These are phyloP conservation scores for Squalus acanthias DNA, from an alignment of 2,797 vertebrate genomes.

Conservation along the genomic window DNA sequence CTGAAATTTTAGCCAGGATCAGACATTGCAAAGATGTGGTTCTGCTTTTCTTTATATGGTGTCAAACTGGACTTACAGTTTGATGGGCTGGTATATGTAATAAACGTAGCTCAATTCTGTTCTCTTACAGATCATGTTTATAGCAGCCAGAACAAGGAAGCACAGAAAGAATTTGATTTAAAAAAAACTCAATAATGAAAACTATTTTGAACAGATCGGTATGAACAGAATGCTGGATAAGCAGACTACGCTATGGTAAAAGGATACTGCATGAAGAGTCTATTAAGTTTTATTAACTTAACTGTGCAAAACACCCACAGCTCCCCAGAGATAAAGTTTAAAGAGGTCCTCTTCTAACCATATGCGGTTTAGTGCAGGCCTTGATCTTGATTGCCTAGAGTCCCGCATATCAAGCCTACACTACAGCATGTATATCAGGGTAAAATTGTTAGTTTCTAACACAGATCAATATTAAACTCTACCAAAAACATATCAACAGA, in stretches of 20 bases:
- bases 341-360: conserved; percentile 30
- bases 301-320: conserved; percentile 34
- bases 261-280: conserved; percentile 1
- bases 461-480: conserved; percentile 6
- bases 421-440: not conserved
- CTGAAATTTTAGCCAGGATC: conserved; percentile 19
- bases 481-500: not conserved
- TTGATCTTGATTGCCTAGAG: conserved; percentile 22
- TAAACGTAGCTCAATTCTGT: not conserved
- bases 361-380: conserved; percentile 11
- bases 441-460: conserved; percentile 17
- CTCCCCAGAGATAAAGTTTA: conserved; percentile 37
- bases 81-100: not conserved
- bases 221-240: not conserved
- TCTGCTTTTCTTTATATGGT: not conserved
- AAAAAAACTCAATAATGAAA: not conserved
- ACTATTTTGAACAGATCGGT: not conserved
- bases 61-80: not conserved
- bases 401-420: not conserved
- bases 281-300: conserved; percentile 38
- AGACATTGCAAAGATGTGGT: not conserved
- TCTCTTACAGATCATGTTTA: not conserved
- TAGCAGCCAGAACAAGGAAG: not conserved
- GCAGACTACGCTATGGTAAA: not conserved
- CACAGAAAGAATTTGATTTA: not conserved